Conservation (phyloP, 30 jellyfish, hydroid and myxozoan genomes). For the Turritopsis rubra region DNA sequence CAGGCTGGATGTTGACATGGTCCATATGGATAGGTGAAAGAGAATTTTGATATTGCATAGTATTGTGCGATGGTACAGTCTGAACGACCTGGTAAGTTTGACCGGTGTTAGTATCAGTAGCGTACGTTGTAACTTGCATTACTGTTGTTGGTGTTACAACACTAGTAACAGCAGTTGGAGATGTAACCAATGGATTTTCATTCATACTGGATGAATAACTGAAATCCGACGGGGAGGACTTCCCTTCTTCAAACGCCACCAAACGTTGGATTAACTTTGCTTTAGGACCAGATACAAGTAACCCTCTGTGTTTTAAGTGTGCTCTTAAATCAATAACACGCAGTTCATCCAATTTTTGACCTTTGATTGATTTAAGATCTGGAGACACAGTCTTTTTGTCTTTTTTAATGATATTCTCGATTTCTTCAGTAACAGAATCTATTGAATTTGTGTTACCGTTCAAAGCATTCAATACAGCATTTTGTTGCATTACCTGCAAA, state of each 20-base stretch:
- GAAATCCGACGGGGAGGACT: not conserved
- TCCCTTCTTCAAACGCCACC: conserved; percentile 56
- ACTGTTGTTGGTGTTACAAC: conserved; percentile 36
- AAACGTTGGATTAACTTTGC: conserved; percentile 79
- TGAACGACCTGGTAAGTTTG: conserved; percentile 80
- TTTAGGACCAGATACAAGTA: conserved; percentile 88
- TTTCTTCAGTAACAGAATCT: conserved; percentile 35
- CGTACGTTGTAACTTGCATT: conserved; percentile 64
- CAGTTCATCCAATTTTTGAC: conserved; percentile 65
- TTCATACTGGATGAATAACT: not conserved
- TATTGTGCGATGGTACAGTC: conserved; percentile 55
- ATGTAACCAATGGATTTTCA: not conserved
- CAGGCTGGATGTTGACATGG: conserved; percentile 7
- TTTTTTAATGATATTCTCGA: conserved; percentile 38
- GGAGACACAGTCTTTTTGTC: conserved; percentile 3
- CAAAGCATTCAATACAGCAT: conserved; percentile 74
- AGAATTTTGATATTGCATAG: conserved; percentile 44
- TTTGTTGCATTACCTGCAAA: conserved; percentile 89
- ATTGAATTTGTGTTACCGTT: conserved; percentile 43
- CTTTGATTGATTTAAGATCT: conserved; percentile 17
- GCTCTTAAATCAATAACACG: conserved; percentile 75
- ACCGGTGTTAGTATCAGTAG: conserved; percentile 52
- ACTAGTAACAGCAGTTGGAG: conserved; percentile 24
- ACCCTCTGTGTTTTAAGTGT: conserved; percentile 65
- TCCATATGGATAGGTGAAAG: conserved; percentile 4